These are phyloP conservation scores for Odontomachus brunneus DNA, from an alignment of 1,140 invertebrate species.

Conservation along the genomic window DNA sequence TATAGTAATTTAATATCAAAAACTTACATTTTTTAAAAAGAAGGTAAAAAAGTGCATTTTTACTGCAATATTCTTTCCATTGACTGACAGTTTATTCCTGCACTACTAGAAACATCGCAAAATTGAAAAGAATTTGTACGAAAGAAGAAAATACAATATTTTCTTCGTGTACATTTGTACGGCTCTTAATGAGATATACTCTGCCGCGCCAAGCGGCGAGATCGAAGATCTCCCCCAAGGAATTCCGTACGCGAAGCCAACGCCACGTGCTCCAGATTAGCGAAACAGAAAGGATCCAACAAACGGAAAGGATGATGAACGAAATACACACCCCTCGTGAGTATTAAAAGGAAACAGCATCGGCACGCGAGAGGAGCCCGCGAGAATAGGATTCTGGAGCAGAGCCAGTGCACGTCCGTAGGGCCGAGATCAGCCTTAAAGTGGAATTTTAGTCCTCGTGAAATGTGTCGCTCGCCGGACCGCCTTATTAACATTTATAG, in stretches of 20 bases:
- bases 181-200: no score
- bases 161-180: no score
- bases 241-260: constrained; percentile 11
- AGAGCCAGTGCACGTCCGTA: neutral
- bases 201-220: neutral
- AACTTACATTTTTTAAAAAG: no score
- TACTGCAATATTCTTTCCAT: no score
- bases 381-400: constrained; percentile 30
- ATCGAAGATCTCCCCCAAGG: neutral
- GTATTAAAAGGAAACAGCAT: constrained; percentile 32
- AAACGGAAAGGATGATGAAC: neutral
- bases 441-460: constrained; percentile 29
- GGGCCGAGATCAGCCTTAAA: constrained; percentile 40
- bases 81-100: no score
- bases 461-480: constrained; percentile 41
- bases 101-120: no score
- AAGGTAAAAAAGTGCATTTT: no score
- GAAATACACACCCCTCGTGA: neutral
- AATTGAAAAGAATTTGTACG: no score
- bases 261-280: neutral
- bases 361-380: constrained; percentile 18
- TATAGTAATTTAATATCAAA: no score
- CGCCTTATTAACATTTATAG: constrained; percentile 54
- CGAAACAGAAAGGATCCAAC: neutral
- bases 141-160: no score